Evolutionary conservation across 2,113 vertebrate species (phyloP), one percentile per base, ranked within the genome.

Genomic region (Spilogale gracilis): DNA sequence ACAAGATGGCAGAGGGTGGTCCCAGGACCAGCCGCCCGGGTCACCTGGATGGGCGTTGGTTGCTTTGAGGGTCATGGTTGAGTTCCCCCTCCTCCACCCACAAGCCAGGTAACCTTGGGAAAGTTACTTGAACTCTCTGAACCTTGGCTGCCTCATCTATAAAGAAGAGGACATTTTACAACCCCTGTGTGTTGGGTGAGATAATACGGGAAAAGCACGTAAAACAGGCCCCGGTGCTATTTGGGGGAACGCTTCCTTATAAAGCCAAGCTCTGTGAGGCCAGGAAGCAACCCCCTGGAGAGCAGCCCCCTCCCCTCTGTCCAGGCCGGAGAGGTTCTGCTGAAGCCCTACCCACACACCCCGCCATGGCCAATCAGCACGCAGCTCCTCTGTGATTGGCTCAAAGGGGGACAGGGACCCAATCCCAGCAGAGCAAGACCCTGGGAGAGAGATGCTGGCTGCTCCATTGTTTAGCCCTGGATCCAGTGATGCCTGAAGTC

Each of bases 241-340:
- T 32, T 9, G 9, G 30, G 30, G 38, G 43, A 50, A 32, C n/a
- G 6, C 27, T 20, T 61, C 30, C 74, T 50, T 12, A 11, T 0
- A 60, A 13, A 18, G 0, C 11, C 1, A n/a, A 88, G 43, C 32
- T 45, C 43, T 17, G 7, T 0, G 21, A 3, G 0, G 32, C 13
- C 38, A 50, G 16, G 23, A 43, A 69, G 69, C 38, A 9, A 0
- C 56, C 30, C 45, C 5, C 1, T 0, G 27, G 73, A 30, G 21
- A 25, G 52, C 23, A 45, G 69, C 43, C 20, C 63, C 25, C 20
- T 20, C 63, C 25, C 20, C 25, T 9, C 12, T 0, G 2, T 45
- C 61, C 12, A 0, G 25, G 54, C 54, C 61, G 63, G 7, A 6
- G 8, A n/a, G 3, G 18, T 45, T 54, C 3, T 0, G 27, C 3